Percentiles rank a stretch among this genome's conserved stretches.
These are phyloP conservation scores for Schrankia costaestrigalis DNA, from an alignment of 2,888 invertebrate species.

Conservation along the genomic window DNA sequence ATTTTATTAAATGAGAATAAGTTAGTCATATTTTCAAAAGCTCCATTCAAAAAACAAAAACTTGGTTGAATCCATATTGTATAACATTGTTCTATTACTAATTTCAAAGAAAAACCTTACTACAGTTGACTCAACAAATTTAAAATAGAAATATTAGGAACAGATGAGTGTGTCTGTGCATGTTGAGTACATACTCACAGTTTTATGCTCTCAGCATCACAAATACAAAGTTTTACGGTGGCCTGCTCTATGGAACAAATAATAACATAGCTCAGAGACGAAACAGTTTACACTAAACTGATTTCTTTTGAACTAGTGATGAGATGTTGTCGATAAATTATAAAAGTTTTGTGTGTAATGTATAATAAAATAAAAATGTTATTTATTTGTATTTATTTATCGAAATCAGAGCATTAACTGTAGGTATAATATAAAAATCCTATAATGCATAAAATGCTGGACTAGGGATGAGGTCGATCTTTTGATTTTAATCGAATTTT, in stretches of 20 bases:
- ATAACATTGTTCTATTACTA: background rate
- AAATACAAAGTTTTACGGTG: constrained; percentile 13
- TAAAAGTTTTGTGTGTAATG: too few relatives aligned
- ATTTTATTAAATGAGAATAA: too few relatives aligned
- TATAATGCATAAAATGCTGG: too few relatives aligned
- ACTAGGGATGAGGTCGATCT: too few relatives aligned
- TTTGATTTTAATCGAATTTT: too few relatives aligned
- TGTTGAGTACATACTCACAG: constrained; percentile 8
- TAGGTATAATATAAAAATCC: too few relatives aligned
- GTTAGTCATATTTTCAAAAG: too few relatives aligned
- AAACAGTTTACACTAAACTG: constrained; percentile 57
- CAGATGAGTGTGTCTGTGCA: constrained; percentile 17
- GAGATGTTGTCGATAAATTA: constrained; percentile 7
- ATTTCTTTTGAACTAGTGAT: constrained; percentile 43
- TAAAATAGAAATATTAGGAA: constrained; percentile 29
- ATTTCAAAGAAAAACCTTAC: constrained; percentile 6
- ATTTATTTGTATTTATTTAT: too few relatives aligned
- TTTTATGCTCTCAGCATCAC: constrained; percentile 9
- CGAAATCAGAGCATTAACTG: too few relatives aligned
- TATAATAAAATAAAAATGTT: too few relatives aligned
- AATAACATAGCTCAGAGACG: constrained; percentile 60
- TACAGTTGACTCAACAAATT: constrained; percentile 19
- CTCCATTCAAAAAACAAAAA: too few relatives aligned
- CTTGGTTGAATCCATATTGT: background rate
- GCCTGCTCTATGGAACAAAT: constrained; percentile 40